Evolutionary conservation across 2,797 vertebrate species (phyloP), one percentile per base, ranked within the genome.

Genomic region (Sylvia borin): DNA sequence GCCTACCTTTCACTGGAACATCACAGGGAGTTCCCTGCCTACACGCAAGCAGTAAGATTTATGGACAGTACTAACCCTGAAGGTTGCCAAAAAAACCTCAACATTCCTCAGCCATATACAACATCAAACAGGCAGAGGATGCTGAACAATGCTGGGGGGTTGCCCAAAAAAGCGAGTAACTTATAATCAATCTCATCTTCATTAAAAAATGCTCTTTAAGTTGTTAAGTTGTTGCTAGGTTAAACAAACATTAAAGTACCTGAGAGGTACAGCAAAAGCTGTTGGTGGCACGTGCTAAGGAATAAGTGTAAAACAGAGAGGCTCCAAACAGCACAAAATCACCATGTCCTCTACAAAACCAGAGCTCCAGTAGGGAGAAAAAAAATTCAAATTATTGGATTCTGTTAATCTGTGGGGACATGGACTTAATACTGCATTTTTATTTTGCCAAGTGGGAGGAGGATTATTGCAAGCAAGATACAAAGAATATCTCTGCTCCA

Each of bases 371-470:
- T 4, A 67, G 61, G 38, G 73, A 88, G 36, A 17, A 83, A 95
- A 94, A 94, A 90, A 90, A 87, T 22, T 61, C 92, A 94, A 96
- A 94, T 94, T 38, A 96, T 76, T 94, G 94, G 78, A 96, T 95
- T 96, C 91, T 90, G 68, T 88, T 95, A 92, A 96, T 92, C 83
- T 88, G 89, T 51, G 36, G 77, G 61, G 61, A 92, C 65, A 60
- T 4, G 67, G 84, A 84, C 71, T 96, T 94, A 96, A 94, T 95
- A 74, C 66, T 95, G 75, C 86, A 87, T 94, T 97, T 95, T 95
- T 96, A 96, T 84, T 95, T 97, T 95, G 65, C 85, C 85, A 96
- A 94, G 88, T 89, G 80, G 84, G 70, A 95, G 74, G 73, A 94
- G 73, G 65, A 93, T 95, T 93, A 93, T 93, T 95, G 76, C 74